Evolutionary conservation across 2,797 vertebrate genomes (phyloP), one percentile per base, ranked within the genome.

Genomic region (Brachyalestes nurse): DNA sequence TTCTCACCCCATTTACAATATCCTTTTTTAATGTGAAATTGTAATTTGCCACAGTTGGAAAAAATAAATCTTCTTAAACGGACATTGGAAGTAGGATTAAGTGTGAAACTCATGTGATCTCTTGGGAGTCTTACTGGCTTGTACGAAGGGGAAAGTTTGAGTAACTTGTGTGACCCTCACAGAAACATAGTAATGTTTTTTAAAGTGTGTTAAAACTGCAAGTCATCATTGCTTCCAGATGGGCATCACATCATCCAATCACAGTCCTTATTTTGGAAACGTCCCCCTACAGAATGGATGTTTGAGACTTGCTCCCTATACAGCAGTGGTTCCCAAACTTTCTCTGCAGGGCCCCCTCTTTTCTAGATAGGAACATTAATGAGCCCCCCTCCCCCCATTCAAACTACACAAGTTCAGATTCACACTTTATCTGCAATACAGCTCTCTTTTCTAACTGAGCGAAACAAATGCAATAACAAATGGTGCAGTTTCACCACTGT

Each of bases 181-280:
- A 78, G 65, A 53, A 71, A 69, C 70, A 61, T 61, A 2, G 8
- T 66, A 38, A 45, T 73, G 5, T 40, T 55, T 75, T 80, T 83
- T 90, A 84, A 91, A 82, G 34, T 34, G 34, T 4, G 86, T 40
- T 83, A 77, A 82, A 88, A 92, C 91, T 89, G 90, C 83, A 84
- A 88, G 86, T 74, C 83, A 72, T 94, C 85, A 94, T 94, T 92
- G 89, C 88, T 92, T 92, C 93, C 94, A 95, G 90, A 93, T 93
- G 91, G 75, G 82, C 28, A 81, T 75, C 55, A 23, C 34, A 79
- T 64, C 88, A 92, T 62, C 95, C 95, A 95, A 95, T 95, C 93
- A 91, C 80, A 90, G 85, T 82, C 61, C 83, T 87, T 82, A 78
- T 89, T 92, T 89, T 79, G 72, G 93, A 87, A 87, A 77, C 95